Evolutionary conservation across 2,797 vertebrate species (phyloP).

Genomic region (Phrynocephalus guinanensis): DNA sequence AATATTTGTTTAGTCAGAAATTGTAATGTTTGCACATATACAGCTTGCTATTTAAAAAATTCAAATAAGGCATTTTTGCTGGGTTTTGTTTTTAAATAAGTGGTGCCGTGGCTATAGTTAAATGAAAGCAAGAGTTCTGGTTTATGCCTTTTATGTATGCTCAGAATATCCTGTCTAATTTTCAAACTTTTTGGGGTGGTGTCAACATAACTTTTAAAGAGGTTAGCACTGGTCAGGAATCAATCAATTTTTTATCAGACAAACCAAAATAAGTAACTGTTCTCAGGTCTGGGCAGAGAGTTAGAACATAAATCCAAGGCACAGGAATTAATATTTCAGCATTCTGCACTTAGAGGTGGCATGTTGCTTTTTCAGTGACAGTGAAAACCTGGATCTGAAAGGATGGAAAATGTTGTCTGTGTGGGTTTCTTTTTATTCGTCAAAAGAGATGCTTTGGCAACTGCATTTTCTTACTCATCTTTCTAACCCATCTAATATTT

Average conservation of each 20-base stretch:
- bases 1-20: neutral
- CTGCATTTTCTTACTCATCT: conserved; percentile 17
- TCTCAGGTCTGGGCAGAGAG: conserved; percentile 43
- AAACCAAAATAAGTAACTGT: conserved; percentile 70
- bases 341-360: conserved; percentile 54
- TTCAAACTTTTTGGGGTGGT: conserved; percentile 31
- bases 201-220: conserved; percentile 57
- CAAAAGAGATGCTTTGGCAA: neutral
- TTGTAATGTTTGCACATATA: conserved; percentile 42
- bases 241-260: conserved; percentile 77
- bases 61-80: conserved; percentile 23
- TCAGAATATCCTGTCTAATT: conserved; percentile 43
- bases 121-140: conserved; percentile 61
- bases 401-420: conserved; percentile 8
- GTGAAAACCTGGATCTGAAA: conserved; percentile 35
- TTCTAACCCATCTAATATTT: conserved; percentile 21
- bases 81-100: neutral
- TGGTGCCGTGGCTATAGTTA: conserved; percentile 26
- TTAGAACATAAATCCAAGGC: conserved; percentile 64
- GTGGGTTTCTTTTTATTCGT: conserved; percentile 7
- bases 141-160: conserved; percentile 28
- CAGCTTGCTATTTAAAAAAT: conserved; percentile 15
- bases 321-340: conserved; percentile 74
- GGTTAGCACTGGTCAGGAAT: conserved; percentile 63
- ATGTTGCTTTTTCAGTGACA: conserved; percentile 15